Evolutionary conservation across 2,113 vertebrate species (phyloP), one percentile per base, ranked within the genome.

Genomic region (Corythornis madagascariensis): DNA sequence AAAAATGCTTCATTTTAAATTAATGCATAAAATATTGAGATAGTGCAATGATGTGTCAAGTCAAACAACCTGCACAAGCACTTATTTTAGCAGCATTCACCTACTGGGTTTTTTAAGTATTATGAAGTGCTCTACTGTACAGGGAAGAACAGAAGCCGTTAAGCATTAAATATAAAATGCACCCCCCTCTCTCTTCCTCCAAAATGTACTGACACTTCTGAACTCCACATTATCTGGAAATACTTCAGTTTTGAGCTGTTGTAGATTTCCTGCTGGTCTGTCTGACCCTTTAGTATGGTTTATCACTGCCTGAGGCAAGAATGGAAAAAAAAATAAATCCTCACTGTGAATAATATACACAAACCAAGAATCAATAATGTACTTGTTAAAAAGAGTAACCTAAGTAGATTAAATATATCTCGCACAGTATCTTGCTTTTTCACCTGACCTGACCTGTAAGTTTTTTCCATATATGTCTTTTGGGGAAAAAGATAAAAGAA

Each of bases 361-460:
- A 88, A 91, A 63, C 85, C 66, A 75, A 84, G 60, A 93, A 96
- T 95, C 83, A 84, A 80, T 96, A 88, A 80, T n/a, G 42, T 59
- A 47, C 88, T 93, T 92, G 66, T 75, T 93, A 67, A 81, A 75
- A 87, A 55, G 82, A 65, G 24, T 75, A 63, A 91, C 81, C 55
- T 48, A 86, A 77, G 59, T 83, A 76, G 66, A 76, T 90, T 66
- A 91, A 93, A 79, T 76, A 50, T 50, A 21, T 18, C 11, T 78
- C 29, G 14, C 16, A n/a, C 28, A 33, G 38, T 72, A 69, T 86
- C 38, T 73, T 91, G 19, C 55, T 81, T 93, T 94, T 90, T 86
- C 43, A 91, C 63, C 35, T 52, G 86, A 7, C 28, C 60, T 76
- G 50, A 70, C 76, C 70, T 88, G 3, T 52, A 59, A 42, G 13